phyloP scores from a whole-genome alignment of 1,140 invertebrate genomes.

The Brachionus manjavacas region DNA sequence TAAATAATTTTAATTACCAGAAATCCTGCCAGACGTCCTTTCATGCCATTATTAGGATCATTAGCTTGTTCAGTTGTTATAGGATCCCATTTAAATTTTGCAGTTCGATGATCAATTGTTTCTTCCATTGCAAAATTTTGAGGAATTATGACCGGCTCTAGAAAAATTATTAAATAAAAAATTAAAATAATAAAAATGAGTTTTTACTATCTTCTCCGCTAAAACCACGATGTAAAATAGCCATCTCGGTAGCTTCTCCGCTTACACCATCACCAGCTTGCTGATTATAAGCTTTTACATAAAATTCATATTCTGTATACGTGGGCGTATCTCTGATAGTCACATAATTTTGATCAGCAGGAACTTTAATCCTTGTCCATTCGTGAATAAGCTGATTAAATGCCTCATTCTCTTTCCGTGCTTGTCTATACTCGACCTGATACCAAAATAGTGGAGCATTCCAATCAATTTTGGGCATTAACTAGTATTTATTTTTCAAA shows the following conservation, averaged over 20 bases:
- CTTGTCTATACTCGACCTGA: slow-evolving; percentile 25
- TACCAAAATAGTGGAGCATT: slow-evolving; percentile 40
- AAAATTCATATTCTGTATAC: slow-evolving; percentile 29
- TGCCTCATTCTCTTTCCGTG: slow-evolving; percentile 4
- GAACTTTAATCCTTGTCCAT: slow-evolving; percentile 40
- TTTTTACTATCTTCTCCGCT: slow-evolving; percentile 38
- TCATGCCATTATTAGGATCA: slow-evolving; percentile 27
- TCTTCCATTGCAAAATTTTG: slow-evolving; percentile 7
- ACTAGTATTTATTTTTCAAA: not conserved
- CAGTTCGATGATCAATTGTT: not conserved
- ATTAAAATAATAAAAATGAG: not conserved
- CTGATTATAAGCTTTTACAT: slow-evolving; percentile 43
- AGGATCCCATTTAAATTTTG: slow-evolving; percentile 39
- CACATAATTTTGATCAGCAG: slow-evolving; percentile 34
- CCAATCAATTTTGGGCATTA: slow-evolving; percentile 42
- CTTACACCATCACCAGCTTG: slow-evolving; percentile 42
- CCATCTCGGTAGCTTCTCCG: slow-evolving; percentile 29
- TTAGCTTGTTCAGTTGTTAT: slow-evolving; percentile 8
- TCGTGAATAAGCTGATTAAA: slow-evolving; percentile 31
- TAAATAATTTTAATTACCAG: not conserved
- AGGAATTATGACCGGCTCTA: not conserved
- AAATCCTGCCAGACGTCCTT: slow-evolving; percentile 16
- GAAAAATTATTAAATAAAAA: not conserved
- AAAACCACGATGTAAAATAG: slow-evolving; percentile 31
- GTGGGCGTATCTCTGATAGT: slow-evolving; percentile 7